These are phyloP conservation scores for Entomobrya proxima DNA, from an alignment of 2,888 invertebrate genomes.

Conservation along the genomic window DNA sequence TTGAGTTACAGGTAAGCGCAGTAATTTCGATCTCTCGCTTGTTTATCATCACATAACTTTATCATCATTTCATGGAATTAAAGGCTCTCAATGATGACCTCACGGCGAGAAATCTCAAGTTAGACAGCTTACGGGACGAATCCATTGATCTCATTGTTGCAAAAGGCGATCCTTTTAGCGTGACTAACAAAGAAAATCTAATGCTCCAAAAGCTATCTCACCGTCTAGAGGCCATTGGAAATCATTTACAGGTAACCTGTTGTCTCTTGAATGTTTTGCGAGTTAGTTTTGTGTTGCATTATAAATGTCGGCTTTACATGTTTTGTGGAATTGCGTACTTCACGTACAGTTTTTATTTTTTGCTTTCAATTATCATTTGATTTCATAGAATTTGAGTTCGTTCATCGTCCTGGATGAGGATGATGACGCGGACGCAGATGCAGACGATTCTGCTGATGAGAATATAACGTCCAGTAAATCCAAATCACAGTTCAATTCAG, in stretches of 20 bases:
- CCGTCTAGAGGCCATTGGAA: slow-evolving; percentile 71
- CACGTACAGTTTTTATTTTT: not conserved
- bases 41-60: no score
- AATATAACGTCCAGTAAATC: slow-evolving; percentile 67
- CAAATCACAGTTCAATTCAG: slow-evolving; percentile 67
- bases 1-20: slow-evolving; percentile 69
- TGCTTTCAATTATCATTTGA: slow-evolving; percentile 43
- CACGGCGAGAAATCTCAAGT: slow-evolving; percentile 72
- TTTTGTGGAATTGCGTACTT: not conserved
- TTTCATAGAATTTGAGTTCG: slow-evolving; percentile 72
- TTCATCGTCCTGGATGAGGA: slow-evolving; percentile 73
- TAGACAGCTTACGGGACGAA: slow-evolving; percentile 75
- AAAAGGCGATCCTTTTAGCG: slow-evolving; percentile 74
- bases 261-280: not conserved
- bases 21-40: not conserved
- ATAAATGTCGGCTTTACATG: not conserved
- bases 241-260: slow-evolving; percentile 70
- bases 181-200: slow-evolving; percentile 71
- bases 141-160: slow-evolving; percentile 74
- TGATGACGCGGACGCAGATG: no score
- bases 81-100: slow-evolving; percentile 75
- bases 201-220: slow-evolving; percentile 71
- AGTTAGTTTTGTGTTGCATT: not conserved
- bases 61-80: slow-evolving; percentile 1
- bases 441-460: slow-evolving; percentile 67